Base-by-base conservation (phyloP, 2,797 vertebrate species). In the Falco concolor region DNA sequence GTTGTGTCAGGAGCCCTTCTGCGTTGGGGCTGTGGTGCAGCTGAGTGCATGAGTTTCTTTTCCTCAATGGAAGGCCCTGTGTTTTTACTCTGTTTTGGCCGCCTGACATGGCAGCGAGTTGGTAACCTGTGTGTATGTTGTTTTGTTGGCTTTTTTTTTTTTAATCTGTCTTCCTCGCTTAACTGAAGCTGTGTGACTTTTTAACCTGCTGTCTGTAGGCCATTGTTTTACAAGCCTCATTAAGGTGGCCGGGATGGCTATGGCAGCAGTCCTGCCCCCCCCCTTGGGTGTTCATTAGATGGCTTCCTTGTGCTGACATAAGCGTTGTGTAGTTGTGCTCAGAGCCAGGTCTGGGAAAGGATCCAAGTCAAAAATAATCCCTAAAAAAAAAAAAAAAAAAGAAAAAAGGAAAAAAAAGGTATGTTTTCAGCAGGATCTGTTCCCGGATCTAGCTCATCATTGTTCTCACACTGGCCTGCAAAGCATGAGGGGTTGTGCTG, bases 251-350 rank as follows among this genome's bases (percentile, higher is more conserved):
- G 3, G 86, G 86, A 85, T 70, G 88, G 78, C 0, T 3, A 90
- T 20, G 59, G 95, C 89, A 94, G 86, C 40, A 8, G 53, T 87
- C 63, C 84, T 93, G 67, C 47, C 84, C 53, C 69, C 69, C 83
- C 44, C 52, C 17, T 27, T 79, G 95, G 92, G 95, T 94, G 61
- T 81, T 96, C 90, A 87, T 96, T 95, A 95, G 90, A 92, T 95
- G 89, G 78, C 78, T 96, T 96, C 92, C 95, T 96, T 93, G 87
- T 96, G 95, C 95, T 96, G 95, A 96, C 95, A 93, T 93, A 84
- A 96, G 92, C 56, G 9, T 94, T 95, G 88, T 89, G 68, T 91
- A 95, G 94, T 92, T 34, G 10, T 94, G 88, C 74, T 92, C 84
- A 63, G 67, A 94, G 94, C 92, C 53, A 91, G 88, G 59, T 65